Evolutionary conservation across 2,888 invertebrate species (phyloP), one percentile per base, ranked within the genome.

Genomic region (Erebia epiphron): DNA sequence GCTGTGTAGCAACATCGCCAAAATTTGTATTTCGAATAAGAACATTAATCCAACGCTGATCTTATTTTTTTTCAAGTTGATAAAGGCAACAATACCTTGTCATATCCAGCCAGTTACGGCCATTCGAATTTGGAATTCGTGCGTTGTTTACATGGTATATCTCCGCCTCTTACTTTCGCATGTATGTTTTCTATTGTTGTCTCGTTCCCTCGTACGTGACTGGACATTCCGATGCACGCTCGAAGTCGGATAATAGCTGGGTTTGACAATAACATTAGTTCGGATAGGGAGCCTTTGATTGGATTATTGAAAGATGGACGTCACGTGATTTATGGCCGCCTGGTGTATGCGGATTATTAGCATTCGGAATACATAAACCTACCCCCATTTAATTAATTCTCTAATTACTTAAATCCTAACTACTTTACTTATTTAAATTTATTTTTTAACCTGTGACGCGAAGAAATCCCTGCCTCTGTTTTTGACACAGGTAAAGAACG

Each of bases 211-310:
- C 79, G 80, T 86, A 90, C 91, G 90, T 91, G 90, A 87, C 90
- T 84, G 86, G 86, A 86, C 91, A 90, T 91, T 86, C 84, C 83
- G 86, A 89, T 88, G 84, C 81, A 85, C 83, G 84, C 83, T 84
- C 82, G 81, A 79, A 82, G 82, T 75, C 83, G 84, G 85, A 86
- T 89, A 90, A 90, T 90, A 84, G 89, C 84, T 83, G 81, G 86
- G 86, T 87, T 88, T 88, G 90, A 90, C 90, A 90, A 90, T 89
- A 90, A 90, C 90, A 89, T 90, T 90, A 90, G 88, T 89, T 85
- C 82, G 83, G 83, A 84, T 86, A 83, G 85, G 81, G 85, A 85
- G 82, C 83, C 85, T 88, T 87, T 90, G 90, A 90, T 90, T 90
- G 89, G 89, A 87, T 89, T 90, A 90, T 90, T 89, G 89, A 90